phyloP scores from a whole-genome alignment of 2,113 vertebrate species.

The Willisornis vidua region DNA sequence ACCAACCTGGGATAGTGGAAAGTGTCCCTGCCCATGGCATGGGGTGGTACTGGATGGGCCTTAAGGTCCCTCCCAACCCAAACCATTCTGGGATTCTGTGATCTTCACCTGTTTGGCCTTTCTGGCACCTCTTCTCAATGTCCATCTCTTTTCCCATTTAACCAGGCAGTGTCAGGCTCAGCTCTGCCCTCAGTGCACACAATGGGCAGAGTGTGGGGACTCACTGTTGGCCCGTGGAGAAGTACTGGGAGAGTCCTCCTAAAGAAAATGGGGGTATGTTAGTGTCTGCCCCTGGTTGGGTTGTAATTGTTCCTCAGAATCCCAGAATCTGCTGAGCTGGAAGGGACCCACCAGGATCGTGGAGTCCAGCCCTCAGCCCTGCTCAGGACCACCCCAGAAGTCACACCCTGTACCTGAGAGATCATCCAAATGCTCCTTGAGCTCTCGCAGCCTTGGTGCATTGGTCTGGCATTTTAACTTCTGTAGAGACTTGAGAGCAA shows the following conservation, averaged over 20 bases:
- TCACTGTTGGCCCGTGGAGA: neutral
- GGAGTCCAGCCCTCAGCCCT: neutral
- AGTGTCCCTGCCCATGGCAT: neutral
- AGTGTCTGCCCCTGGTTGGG: neutral
- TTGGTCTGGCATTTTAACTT: slow-evolving; percentile 16
- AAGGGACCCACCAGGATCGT: neutral
- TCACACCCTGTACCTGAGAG: neutral
- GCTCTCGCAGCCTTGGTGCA: neutral
- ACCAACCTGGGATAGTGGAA: neutral
- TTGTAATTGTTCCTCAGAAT: neutral
- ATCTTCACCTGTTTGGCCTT: neutral
- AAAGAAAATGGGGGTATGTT: slow-evolving; percentile 22
- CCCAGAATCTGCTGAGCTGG: neutral
- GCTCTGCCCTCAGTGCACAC: neutral
- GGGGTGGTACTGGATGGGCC: neutral
- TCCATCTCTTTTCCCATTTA: neutral
- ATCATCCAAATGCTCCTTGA: neutral
- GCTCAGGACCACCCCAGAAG: neutral
- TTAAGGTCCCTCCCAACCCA: neutral
- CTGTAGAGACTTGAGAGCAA: neutral
- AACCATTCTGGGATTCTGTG: neutral
- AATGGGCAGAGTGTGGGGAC: neutral
- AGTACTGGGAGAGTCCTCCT: neutral
- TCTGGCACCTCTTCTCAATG: neutral
- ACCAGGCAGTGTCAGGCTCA: neutral